Conservation (phyloP, 2,113 vertebrate genomes). For the Psittacula cyanocephala region DNA sequence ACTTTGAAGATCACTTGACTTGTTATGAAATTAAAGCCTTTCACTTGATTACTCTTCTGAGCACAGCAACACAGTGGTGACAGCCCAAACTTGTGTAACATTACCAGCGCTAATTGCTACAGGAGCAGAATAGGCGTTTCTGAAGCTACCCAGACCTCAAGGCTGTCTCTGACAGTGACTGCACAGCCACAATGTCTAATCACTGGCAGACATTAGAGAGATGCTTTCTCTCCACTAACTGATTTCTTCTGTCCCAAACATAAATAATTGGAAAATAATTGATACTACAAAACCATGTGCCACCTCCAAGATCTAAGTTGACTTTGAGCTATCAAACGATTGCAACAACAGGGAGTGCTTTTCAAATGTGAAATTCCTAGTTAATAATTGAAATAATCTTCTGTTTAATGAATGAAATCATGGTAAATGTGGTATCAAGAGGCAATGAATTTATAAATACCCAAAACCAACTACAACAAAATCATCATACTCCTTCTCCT, state of each 20-base stretch:
- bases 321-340: neutral
- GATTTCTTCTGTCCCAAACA: neutral
- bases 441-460: neutral
- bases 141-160: neutral
- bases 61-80: neutral
- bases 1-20: neutral
- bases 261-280: neutral
- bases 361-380: neutral
- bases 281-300: neutral
- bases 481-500: neutral
- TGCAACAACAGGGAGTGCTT: neutral
- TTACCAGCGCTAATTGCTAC: neutral
- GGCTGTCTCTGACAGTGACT: fast-evolving
- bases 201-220: neutral
- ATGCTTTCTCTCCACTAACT: neutral
- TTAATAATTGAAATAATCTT: neutral
- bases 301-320: neutral
- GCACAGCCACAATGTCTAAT: neutral
- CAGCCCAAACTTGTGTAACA: neutral
- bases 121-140: neutral
- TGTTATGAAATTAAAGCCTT: conserved; percentile 3
- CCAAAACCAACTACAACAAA: neutral
- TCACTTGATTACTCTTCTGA: neutral
- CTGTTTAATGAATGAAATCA: neutral
- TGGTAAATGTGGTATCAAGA: neutral